Base-by-base conservation (phyloP, 2,113 vertebrate species). In the Tinamus guttatus region DNA sequence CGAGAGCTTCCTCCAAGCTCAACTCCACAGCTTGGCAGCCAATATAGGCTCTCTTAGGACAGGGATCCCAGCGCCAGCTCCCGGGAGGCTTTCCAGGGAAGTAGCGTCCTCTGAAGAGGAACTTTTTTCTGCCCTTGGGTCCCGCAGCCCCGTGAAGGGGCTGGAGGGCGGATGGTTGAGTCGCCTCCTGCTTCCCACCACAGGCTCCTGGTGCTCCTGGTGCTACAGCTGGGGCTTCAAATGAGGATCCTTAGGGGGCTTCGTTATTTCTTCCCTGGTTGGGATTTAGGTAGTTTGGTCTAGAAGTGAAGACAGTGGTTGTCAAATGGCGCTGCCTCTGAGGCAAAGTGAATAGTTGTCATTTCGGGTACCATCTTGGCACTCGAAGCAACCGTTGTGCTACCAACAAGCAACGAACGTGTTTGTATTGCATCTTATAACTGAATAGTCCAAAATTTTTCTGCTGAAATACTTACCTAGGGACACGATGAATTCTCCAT, bases 351-450 rank as follows among this genome's bases (percentile, higher is more conserved):
- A n/a, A n/a, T n/a, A n/a, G 8, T 76, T 28, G 13, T 76, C 14
- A 32, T 67, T 13, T 24, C 7, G 0, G 0, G 8, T 47, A 13
- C 32, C 9, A 8, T 38, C 45, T 34, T 27, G 22, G 32, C 54
- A 27, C 40, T 71, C 0, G 0, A 45, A 80, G n/a, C 15, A 21
- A 20, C 19, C 0, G 0, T 24, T 24, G 22, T 0, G 0, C n/a
- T 16, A 16, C 6, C 36, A 5, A 41, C 30, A 38, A 62, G 43
- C 10, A 38, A 24, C 32, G 56, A 34, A 38, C 71, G 64, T 1
- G 0, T 67, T 81, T 63, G 69, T 28, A 3, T 49, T 47, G 34
- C 28, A 4, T 68, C 64, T 90, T 62, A 36, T 45, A 30, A 4
- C 11, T 63, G 64, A 24, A 22, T 56, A 43, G 71, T 5, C 63